Conservation (phyloP, 1,140 invertebrate species). For the Apis laboriosa region DNA sequence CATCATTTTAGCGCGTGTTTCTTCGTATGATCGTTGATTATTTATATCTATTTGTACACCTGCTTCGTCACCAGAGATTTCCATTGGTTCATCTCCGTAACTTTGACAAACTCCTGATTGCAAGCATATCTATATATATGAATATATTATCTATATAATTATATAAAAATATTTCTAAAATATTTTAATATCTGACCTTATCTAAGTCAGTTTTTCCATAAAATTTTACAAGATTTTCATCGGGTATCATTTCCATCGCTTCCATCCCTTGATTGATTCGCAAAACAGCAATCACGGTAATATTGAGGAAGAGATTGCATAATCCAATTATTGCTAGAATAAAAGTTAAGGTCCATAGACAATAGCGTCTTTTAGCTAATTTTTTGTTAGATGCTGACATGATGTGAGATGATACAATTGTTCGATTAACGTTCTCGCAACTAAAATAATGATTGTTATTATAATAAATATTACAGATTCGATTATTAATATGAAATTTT, state of each 20-base stretch:
- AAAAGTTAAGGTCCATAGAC: slow-evolving; percentile 76
- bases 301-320: slow-evolving; percentile 77
- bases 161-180: slow-evolving; percentile 28
- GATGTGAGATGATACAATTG: slow-evolving; percentile 33
- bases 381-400: slow-evolving; percentile 54
- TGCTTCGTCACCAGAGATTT: slow-evolving; percentile 85
- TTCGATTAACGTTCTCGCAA: slow-evolving; percentile 53
- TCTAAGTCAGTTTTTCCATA: slow-evolving; percentile 90
- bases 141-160: neutral
- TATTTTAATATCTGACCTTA: slow-evolving; percentile 70
- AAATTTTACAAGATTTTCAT: slow-evolving; percentile 89
- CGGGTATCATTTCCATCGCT: slow-evolving; percentile 91
- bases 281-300: slow-evolving; percentile 76
- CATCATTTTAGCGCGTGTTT: slow-evolving; percentile 59
- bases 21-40: slow-evolving; percentile 58
- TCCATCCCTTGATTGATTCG: slow-evolving; percentile 86
- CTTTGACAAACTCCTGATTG: slow-evolving; percentile 82
- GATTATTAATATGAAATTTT: neutral
- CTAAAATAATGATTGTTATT: slow-evolving; percentile 8
- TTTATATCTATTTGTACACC: slow-evolving; percentile 83
- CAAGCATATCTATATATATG: slow-evolving; percentile 69
- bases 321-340: slow-evolving; percentile 74
- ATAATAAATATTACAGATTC: neutral
- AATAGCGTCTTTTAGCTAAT: slow-evolving; percentile 69
- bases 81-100: slow-evolving; percentile 87